Conservation (phyloP, 2,888 invertebrate genomes). For the Nasonovia ribisnigri region DNA sequence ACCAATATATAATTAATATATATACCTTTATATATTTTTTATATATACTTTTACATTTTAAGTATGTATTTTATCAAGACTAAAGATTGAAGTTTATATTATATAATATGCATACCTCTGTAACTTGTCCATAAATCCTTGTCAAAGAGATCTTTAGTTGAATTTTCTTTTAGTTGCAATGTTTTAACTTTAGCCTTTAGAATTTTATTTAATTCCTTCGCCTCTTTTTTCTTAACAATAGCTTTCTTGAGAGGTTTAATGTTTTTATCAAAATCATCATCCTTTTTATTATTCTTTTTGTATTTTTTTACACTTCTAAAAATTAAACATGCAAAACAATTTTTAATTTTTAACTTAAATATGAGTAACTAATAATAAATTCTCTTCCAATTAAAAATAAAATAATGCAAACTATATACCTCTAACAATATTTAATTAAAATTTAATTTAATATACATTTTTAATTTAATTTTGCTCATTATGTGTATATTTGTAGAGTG, state of each 20-base stretch:
- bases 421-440: not conserved
- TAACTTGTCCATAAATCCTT: slow-evolving; percentile 62
- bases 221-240: slow-evolving; percentile 49
- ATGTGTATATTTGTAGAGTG: no score
- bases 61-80: not conserved
- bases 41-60: not conserved
- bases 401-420: not conserved
- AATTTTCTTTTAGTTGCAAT: slow-evolving; percentile 42
- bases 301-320: slow-evolving; percentile 50
- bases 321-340: not conserved
- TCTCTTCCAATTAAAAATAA: not conserved
- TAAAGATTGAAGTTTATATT: not conserved
- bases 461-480: no score
- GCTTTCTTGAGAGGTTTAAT: slow-evolving; percentile 50
- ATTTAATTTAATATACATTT: not conserved
- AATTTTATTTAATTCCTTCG: slow-evolving; percentile 52
- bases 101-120: slow-evolving; percentile 36
- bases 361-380: not conserved
- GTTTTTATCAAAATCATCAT: slow-evolving; percentile 50
- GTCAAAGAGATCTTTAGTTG: slow-evolving; percentile 45
- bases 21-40: no score
- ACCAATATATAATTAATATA: not conserved
- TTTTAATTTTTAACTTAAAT: not conserved
- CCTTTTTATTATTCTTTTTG: slow-evolving; percentile 42
- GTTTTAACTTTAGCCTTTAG: slow-evolving; percentile 54